Evolutionary conservation across 1,140 invertebrate species (phyloP).

Genomic region (Lepidotrigona ventralis): DNA sequence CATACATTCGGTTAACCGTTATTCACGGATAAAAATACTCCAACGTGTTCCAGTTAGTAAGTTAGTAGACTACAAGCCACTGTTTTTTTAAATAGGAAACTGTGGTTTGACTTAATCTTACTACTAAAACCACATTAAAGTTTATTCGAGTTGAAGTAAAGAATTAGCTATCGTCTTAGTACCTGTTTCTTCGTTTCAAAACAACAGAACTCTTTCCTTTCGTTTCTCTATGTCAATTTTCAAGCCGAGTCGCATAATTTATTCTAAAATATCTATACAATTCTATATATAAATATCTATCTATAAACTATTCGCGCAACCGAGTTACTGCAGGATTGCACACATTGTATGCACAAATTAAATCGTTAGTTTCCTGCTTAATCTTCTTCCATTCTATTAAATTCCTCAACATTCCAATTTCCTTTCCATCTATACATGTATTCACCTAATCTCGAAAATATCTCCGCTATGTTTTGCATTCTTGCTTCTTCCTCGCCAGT

Average conservation of each 20-base stretch:
- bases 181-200: not conserved
- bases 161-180: not conserved
- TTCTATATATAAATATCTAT: no score
- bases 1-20: not conserved
- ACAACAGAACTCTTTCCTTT: no score
- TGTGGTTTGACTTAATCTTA: not conserved
- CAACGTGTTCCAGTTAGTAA: not conserved
- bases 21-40: not conserved
- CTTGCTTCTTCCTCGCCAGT: not conserved
- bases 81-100: conserved; percentile 7
- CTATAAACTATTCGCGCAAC: no score
- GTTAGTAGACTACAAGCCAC: not conserved
- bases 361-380: not conserved
- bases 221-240: not conserved
- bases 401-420: not conserved
- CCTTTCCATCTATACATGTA: not conserved
- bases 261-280: no score
- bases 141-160: not conserved
- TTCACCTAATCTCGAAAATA: not conserved
- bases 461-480: not conserved
- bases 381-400: no score
- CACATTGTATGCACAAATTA: not conserved
- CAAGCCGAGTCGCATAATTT: not conserved
- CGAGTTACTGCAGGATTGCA: not conserved
- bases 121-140: not conserved